Conservation (phyloP, 2,888 invertebrate species). For the Diaphora mendica region DNA sequence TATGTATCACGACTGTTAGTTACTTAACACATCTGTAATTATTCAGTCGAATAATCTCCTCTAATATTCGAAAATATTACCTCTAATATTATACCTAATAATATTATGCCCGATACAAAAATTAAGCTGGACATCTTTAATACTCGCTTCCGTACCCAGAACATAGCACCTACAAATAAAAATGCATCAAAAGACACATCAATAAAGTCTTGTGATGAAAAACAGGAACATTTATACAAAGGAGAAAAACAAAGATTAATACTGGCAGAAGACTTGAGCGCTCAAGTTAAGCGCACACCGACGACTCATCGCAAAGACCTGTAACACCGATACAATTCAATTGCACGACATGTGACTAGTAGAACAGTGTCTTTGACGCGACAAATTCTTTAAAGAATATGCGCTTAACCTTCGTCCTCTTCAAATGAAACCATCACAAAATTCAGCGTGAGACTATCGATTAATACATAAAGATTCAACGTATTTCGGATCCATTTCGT, state of each 20-base stretch:
- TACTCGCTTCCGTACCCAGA: background rate
- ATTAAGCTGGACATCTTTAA: constrained; percentile 5
- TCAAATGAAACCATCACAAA: constrained; percentile 28
- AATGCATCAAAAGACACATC: constrained; percentile 4
- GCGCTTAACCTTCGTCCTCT: constrained; percentile 39
- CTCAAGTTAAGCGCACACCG: constrained; percentile 33
- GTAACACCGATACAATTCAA: constrained; percentile 35
- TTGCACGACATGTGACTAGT: constrained; percentile 47
- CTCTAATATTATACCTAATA: constrained; percentile 11
- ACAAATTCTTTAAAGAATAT: constrained; percentile 16
- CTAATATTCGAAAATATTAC: constrained; percentile 10
- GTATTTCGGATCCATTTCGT: constrained; percentile 93
- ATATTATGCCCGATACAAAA: constrained; percentile 17
- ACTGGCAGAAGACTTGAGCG: constrained; percentile 49
- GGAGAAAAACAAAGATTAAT: constrained; percentile 55
- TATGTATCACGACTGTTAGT: background rate
- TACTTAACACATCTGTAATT: background rate
- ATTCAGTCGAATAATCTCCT: constrained; percentile 12
- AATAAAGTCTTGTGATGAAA: constrained; percentile 51
- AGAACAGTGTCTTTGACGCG: constrained; percentile 28
- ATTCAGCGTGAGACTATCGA: constrained; percentile 70
- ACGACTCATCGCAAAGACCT: constrained; percentile 28
- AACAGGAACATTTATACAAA: constrained; percentile 58
- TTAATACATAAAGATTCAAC: constrained; percentile 86
- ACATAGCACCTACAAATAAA: constrained; percentile 33